Conservation (phyloP, 92 coral and sea anemone species). For the Phenganax stokvisi region DNA sequence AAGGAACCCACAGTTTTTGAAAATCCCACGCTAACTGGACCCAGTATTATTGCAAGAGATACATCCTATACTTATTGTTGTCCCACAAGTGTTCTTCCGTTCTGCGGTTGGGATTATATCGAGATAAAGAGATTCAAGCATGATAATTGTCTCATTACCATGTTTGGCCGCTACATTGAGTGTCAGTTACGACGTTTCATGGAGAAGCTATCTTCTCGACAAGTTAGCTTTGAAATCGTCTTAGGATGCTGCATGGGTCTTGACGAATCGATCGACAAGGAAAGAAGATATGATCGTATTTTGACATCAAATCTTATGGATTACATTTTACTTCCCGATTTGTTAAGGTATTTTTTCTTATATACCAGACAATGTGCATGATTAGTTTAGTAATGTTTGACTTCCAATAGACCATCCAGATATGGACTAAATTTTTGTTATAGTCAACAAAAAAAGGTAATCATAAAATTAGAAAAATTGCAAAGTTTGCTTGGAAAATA, state of each 20-base stretch:
- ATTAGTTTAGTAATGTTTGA: too few species aligned
- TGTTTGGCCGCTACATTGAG: constrained; percentile 56
- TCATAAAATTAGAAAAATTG: too few species aligned
- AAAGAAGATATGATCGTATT: constrained; percentile 53
- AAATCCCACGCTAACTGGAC: constrained; percentile 62
- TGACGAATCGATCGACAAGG: constrained; percentile 38
- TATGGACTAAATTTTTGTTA: too few species aligned
- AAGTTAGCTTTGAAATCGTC: constrained; percentile 47
- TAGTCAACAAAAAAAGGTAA: too few species aligned
- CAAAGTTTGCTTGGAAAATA: too few species aligned
- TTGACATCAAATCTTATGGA: constrained; percentile 61
- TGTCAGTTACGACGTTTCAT: constrained; percentile 44
- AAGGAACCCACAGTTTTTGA: constrained; percentile 25
- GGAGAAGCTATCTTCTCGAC: constrained; percentile 33
- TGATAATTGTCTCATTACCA: constrained; percentile 39
- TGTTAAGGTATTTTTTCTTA: constrained; percentile 24
- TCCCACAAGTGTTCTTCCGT: constrained; percentile 45
- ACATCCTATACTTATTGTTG: constrained; percentile 20
- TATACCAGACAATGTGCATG: too few species aligned
- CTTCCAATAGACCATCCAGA: too few species aligned
- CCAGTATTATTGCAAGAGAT: not conserved
- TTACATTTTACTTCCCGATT: constrained; percentile 45
- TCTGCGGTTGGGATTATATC: constrained; percentile 65
- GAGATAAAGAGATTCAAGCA: constrained; percentile 39
- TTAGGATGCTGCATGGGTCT: constrained; percentile 54